Evolutionary conservation across 2,797 vertebrate species (phyloP).

Genomic region (Sebastes kiyomatsui): DNA sequence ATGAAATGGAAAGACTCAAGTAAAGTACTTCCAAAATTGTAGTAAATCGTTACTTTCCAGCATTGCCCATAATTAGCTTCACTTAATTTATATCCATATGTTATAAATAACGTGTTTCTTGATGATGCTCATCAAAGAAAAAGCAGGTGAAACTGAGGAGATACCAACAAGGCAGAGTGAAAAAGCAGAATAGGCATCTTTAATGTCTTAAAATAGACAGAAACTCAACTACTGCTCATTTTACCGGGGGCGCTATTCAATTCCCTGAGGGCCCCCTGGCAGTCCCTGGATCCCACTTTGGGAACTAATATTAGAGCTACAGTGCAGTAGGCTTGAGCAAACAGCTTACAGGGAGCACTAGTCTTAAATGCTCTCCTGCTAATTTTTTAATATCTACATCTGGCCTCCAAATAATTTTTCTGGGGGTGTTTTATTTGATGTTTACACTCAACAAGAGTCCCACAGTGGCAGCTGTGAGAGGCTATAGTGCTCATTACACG

Average conservation of each 20-base stretch:
- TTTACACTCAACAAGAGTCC: conserved; percentile 47
- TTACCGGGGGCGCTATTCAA: conserved; percentile 41
- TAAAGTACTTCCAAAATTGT: background rate
- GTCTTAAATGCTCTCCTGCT: conserved; percentile 43
- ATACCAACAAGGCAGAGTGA: background rate
- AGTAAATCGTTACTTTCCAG: background rate
- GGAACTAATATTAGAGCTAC: conserved; percentile 47
- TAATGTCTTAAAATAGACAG: conserved; percentile 40
- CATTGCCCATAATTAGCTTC: background rate
- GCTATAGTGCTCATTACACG: conserved; percentile 40
- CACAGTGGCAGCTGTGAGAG: conserved; percentile 1
- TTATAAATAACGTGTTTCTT: background rate
- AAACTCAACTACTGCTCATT: conserved; percentile 46
- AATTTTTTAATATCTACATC: conserved; percentile 43
- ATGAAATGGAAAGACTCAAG: background rate
- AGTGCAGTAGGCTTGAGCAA: conserved; percentile 35
- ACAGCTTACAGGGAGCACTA: conserved; percentile 46
- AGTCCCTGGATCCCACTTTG: conserved; percentile 50
- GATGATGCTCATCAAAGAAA: background rate
- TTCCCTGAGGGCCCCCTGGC: conserved; percentile 42
- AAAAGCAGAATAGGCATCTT: background rate
- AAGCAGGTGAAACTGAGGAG: background rate
- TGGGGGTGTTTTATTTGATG: conserved; percentile 36
- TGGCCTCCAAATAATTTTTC: conserved; percentile 25
- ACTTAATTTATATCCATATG: background rate